Conservation (phyloP, 2,888 invertebrate genomes). For the Eledona agricola region DNA sequence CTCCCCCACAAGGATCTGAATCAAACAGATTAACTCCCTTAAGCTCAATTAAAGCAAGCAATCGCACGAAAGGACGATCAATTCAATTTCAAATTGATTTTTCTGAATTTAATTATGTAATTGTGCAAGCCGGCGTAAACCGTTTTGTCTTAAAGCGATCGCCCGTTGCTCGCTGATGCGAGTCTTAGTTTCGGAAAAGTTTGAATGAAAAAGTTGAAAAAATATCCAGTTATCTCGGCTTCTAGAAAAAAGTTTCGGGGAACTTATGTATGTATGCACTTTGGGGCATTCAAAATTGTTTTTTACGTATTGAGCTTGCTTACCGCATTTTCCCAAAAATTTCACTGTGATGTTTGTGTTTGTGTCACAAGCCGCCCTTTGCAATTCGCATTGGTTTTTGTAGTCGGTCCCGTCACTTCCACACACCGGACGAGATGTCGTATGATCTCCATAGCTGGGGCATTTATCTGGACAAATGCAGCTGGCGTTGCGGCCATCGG, state of each 20-base stretch:
- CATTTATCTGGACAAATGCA: slow-evolving; percentile 84
- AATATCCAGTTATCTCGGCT: slow-evolving; percentile 43
- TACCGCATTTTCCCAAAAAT: slow-evolving; percentile 88
- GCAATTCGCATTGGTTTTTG: slow-evolving; percentile 84
- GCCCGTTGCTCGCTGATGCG: slow-evolving; percentile 45
- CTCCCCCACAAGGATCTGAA: slow-evolving; percentile 85
- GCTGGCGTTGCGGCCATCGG: slow-evolving; percentile 76
- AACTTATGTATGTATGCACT: slow-evolving; percentile 42
- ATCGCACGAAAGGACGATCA: slow-evolving; percentile 21
- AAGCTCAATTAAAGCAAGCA: slow-evolving; percentile 25
- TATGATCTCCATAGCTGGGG: slow-evolving; percentile 84
- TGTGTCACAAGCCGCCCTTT: slow-evolving; percentile 78
- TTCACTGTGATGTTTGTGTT: slow-evolving; percentile 81
- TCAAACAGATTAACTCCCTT: slow-evolving; percentile 48
- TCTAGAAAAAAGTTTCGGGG: slow-evolving; percentile 44
- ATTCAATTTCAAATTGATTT: slow-evolving; percentile 34
- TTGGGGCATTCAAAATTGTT: slow-evolving; percentile 40
- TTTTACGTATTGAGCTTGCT: slow-evolving; percentile 57
- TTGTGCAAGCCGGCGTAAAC: slow-evolving; percentile 42
- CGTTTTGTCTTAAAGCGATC: slow-evolving; percentile 44
- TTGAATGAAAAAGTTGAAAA: slow-evolving; percentile 52
- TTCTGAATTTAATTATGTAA: slow-evolving; percentile 47
- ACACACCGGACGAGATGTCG: slow-evolving; percentile 81
- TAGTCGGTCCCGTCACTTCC: slow-evolving; percentile 87
- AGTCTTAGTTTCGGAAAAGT: slow-evolving; percentile 41